A percentile compares a stretch with the other conserved stretches of the same genome.
These are phyloP conservation scores for Acanthopagrus latus DNA, from an alignment of 2,797 vertebrate genomes.

Conservation along the genomic window DNA sequence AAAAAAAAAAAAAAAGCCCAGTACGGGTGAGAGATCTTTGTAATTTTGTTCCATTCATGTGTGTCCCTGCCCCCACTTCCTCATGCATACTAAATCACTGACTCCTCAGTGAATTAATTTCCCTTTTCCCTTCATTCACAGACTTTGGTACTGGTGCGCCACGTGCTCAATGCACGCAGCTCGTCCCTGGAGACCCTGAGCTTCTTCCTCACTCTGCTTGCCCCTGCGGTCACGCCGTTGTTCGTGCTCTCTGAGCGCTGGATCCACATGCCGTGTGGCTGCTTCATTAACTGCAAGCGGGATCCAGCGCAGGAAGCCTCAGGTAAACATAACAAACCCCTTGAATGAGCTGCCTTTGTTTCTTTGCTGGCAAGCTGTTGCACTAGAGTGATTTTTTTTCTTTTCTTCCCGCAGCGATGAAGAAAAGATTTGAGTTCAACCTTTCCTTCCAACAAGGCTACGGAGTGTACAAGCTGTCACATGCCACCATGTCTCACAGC, in stretches of 20 bases:
- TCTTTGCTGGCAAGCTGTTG: background rate
- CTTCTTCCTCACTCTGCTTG: conserved; percentile 94
- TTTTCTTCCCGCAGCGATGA: conserved; percentile 85
- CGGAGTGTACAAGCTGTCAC: conserved; percentile 92
- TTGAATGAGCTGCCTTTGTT: background rate
- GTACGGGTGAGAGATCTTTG: conserved; percentile 14
- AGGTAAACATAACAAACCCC: conserved; percentile 68
- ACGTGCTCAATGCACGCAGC: conserved; percentile 86
- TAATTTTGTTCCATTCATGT: conserved; percentile 38
- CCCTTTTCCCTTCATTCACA: conserved; percentile 79
- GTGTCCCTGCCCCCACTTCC: conserved; percentile 19
- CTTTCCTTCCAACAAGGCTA: conserved; percentile 94
- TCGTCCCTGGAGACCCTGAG: conserved; percentile 89
- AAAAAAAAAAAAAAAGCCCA: background rate
- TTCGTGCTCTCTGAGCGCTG: conserved; percentile 95
- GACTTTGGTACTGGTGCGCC: conserved; percentile 91
- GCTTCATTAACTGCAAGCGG: conserved; percentile 94
- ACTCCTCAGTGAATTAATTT: conserved; percentile 58
- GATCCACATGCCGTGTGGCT: conserved; percentile 97
- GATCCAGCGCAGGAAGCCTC: conserved; percentile 77
- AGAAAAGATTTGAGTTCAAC: conserved; percentile 92
- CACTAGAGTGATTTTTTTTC: background rate
- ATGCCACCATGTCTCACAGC: conserved; percentile 77
- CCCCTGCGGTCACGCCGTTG: conserved; percentile 91
- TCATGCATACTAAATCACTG: conserved; percentile 50